phyloP scores from a whole-genome alignment of 2,797 vertebrate species.

The Dendrocincla fuliginosa region DNA sequence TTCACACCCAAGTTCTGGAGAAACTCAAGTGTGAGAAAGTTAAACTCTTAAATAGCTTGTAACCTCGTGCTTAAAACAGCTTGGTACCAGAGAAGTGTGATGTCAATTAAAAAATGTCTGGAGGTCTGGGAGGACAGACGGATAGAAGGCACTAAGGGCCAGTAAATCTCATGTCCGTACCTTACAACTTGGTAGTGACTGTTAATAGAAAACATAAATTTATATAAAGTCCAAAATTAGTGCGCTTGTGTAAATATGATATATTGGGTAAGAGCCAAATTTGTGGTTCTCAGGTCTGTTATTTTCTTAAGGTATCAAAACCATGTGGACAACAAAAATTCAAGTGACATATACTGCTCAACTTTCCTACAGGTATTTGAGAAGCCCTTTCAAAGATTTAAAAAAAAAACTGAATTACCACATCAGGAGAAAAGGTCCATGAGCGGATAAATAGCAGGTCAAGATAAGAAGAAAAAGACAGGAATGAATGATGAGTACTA shows the following conservation, averaged over 20 bases:
- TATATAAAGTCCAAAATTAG: not conserved
- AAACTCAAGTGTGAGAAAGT: constrained; percentile 14
- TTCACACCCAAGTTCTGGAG: not conserved
- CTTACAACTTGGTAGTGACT: not conserved
- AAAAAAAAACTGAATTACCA: not conserved
- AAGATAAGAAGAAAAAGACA: not conserved
- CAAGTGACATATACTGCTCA: not conserved
- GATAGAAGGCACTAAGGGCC: not conserved
- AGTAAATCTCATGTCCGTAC: not conserved
- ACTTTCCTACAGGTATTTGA: not conserved
- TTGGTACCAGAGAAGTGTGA: not conserved
- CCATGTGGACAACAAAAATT: not conserved
- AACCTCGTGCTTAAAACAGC: not conserved
- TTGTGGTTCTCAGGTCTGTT: not conserved
- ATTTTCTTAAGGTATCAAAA: not conserved
- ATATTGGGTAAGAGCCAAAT: not conserved
- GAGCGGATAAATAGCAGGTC: not conserved
- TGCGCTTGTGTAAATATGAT: not conserved
- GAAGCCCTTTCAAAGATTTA: not conserved
- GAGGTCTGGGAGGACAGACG: not conserved
- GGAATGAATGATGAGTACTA: not conserved
- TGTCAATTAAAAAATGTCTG: not conserved
- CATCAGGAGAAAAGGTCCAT: not conserved
- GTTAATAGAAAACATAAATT: not conserved
- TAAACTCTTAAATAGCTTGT: constrained; percentile 3